Percentiles rank a stretch among this genome's conserved stretches.
phyloP scores from a whole-genome alignment of 2,113 vertebrate species.

The Trachemys scripta region DNA sequence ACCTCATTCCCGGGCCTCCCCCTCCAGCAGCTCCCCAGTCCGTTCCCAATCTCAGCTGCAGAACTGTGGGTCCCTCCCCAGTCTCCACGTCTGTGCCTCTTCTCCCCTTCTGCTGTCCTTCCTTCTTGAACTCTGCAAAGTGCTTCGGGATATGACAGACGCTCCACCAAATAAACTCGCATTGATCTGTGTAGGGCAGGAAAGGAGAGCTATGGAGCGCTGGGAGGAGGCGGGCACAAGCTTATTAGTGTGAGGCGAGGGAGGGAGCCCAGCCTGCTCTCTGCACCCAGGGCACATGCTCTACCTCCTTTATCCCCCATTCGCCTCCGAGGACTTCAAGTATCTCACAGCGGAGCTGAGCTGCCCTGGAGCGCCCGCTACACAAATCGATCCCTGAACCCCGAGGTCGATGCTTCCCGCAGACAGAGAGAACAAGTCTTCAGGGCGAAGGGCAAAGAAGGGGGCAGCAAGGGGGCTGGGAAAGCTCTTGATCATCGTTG shows the following conservation, averaged over 20 bases:
- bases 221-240: background rate
- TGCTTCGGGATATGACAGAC: background rate
- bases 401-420: background rate
- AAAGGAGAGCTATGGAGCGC: background rate
- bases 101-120: background rate
- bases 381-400: background rate
- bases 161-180: background rate
- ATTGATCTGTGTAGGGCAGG: background rate
- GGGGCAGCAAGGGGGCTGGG: background rate
- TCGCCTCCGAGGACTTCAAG: accelerated
- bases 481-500: background rate
- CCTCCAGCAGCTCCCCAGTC: background rate
- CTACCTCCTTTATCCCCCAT: background rate
- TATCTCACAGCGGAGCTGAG: background rate
- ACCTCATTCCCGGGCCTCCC: background rate
- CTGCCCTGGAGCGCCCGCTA: background rate
- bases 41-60: background rate
- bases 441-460: no score
- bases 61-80: background rate
- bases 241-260: background rate
- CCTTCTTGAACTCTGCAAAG: background rate
- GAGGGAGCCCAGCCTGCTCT: background rate
- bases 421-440: background rate
- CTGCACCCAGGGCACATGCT: background rate
- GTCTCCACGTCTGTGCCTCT: background rate